Evolutionary conservation across 2,888 invertebrate species (phyloP), one percentile per base, ranked within the genome.

Genomic region (Pycnomerus fuliginosus): DNA sequence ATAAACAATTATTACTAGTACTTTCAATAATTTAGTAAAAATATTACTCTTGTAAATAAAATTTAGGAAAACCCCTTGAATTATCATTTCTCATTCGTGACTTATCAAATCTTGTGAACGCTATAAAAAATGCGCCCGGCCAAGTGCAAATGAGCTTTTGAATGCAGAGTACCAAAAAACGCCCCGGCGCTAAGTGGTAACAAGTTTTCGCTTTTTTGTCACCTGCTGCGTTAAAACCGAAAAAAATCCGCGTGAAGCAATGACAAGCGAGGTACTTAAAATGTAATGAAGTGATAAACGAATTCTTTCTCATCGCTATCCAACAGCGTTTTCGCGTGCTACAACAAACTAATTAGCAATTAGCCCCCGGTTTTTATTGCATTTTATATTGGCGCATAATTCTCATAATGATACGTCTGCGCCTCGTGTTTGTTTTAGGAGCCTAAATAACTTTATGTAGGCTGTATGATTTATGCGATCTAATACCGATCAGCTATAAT

Each of bases 321-420:
- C 44, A 27, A 16, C 25, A 15, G 23, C 16, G 22, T 15, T 46
- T 46, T 46, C 41, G 46, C 46, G 41, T 46, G 44, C 37, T 33
- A 20, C 29, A 23, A 2, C 12, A 16, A 41, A 46, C 46, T 46
- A 46, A 46, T 46, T 41, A 46, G 46, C 46, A 46, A 46, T 46
- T 46, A 46, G 46, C 46, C 41, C 34, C 41, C 24, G 46, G 41
- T 46, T 46, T 46, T 46, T 41, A 46, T 46, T 37, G 40, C 39
- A 40, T 46, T 46, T 46, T 46, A 46, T 46, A 46, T 46, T 32
- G 41, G 40, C 46, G 45, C 45, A 45, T 45, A 45, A 45, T 45
- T 45, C 40, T 16, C 28, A 20, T 46, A 46, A 46, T 46, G 32
- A 46, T 46, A 46, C 41, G 46, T 46, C 46, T 41, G 41, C 20